phyloP scores from a whole-genome alignment of 1,140 invertebrate genomes.

The Penaeus indicus region DNA sequence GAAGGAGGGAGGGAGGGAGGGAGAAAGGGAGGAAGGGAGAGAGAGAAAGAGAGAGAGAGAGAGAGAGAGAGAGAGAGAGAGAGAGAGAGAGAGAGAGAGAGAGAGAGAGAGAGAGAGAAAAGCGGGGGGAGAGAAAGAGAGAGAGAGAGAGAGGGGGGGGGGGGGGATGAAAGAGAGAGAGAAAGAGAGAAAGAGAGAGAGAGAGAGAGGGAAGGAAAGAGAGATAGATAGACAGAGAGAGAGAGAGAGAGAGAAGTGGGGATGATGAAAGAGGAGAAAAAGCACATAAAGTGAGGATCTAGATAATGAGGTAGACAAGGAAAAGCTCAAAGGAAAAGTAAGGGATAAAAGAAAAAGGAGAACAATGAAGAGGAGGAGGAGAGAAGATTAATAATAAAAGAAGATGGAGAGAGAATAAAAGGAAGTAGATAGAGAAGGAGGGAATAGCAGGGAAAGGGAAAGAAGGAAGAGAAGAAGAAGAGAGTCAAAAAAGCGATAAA shows the following conservation, averaged over 20 bases:
- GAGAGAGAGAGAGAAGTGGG: background rate
- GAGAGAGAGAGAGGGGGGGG: conserved; percentile 20
- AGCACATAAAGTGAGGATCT: too few relatives aligned
- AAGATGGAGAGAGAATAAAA: background rate
- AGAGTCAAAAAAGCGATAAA: background rate
- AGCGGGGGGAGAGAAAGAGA: background rate
- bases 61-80: background rate
- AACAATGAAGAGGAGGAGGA: too few relatives aligned
- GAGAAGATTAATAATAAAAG: background rate
- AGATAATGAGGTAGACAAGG: conserved; percentile 14
- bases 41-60: background rate
- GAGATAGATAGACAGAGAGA: background rate
- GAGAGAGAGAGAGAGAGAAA: background rate
- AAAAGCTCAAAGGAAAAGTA: background rate
- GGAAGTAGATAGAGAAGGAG: too few relatives aligned
- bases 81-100: background rate
- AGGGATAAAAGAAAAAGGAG: too few relatives aligned
- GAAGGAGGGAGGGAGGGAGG: background rate
- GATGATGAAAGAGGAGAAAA: background rate
- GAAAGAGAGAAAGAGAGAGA: background rate
- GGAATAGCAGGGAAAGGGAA: background rate
- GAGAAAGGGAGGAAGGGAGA: background rate
- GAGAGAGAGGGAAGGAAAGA: background rate
- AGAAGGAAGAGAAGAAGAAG: background rate
- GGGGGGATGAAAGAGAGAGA: conserved; percentile 13